phyloP scores from a whole-genome alignment of 2,888 invertebrate genomes.

The Drosophila testacea region DNA sequence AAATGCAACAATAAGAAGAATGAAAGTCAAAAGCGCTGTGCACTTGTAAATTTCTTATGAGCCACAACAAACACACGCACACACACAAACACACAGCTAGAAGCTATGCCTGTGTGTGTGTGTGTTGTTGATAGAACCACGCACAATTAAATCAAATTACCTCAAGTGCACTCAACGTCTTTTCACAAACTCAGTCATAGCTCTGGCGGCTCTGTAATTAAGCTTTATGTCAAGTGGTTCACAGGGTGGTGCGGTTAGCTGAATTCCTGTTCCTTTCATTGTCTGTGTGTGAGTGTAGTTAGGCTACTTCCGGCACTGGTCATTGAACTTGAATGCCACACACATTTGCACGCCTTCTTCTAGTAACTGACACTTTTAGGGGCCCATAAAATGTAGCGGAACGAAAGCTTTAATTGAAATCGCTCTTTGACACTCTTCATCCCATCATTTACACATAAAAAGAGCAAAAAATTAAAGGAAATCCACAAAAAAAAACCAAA shows the following conservation, averaged over 20 bases:
- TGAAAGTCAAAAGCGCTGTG: conserved; percentile 21
- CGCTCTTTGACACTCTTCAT: conserved; percentile 25
- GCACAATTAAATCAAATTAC: conserved; percentile 82
- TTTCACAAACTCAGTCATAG: conserved; percentile 46
- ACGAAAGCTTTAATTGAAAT: conserved; percentile 58
- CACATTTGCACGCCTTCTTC: conserved; percentile 10
- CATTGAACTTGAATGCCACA: conserved; percentile 52
- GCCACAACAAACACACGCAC: conserved; percentile 38
- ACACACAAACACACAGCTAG: conserved; percentile 35
- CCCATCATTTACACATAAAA: conserved; percentile 10
- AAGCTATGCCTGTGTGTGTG: conserved; percentile 17
- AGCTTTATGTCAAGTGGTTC: conserved; percentile 60
- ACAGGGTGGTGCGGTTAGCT: conserved; percentile 2
- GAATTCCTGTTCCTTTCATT: conserved; percentile 10
- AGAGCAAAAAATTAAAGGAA: conserved; percentile 10
- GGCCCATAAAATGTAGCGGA: conserved; percentile 22
- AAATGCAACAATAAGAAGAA: conserved; percentile 1
- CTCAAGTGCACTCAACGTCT: conserved; percentile 72
- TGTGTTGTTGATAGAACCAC: conserved; percentile 50
- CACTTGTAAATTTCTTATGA: conserved; percentile 74
- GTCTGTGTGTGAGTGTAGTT: conserved; percentile 5
- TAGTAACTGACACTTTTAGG: conserved; percentile 32
- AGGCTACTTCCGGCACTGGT: conserved; percentile 51
- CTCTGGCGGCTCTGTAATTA: conserved; percentile 63
- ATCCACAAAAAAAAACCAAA: neutral